Evolutionary conservation across 2,797 vertebrate genomes (phyloP).

Genomic region (Eptatretus atami): DNA sequence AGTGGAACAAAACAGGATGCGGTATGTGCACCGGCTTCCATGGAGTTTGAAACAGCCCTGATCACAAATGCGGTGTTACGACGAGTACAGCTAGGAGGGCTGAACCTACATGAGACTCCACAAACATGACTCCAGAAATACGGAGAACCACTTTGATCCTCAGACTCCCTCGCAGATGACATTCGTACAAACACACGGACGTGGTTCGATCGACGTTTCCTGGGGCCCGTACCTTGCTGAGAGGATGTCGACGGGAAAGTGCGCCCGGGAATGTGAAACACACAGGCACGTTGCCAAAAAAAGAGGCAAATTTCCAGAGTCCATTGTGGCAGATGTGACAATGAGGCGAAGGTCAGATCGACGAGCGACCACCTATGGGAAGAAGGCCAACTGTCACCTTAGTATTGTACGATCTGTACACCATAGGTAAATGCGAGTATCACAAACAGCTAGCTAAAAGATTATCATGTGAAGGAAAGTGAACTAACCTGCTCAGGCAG

Average conservation of each 20-base stretch:
- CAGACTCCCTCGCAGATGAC: background rate
- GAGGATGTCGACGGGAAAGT: conserved; percentile 82
- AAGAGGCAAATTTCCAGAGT: conserved; percentile 78
- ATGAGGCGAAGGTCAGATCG: conserved; percentile 87
- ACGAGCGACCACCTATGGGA: conserved; percentile 47
- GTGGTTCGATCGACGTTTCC: background rate
- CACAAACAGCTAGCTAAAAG: no score
- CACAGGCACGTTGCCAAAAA: conserved; percentile 90
- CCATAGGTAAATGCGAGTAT: no score
- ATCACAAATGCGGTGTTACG: background rate
- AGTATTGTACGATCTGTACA: no score
- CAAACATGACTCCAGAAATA: background rate
- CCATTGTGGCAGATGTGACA: conserved; percentile 92
- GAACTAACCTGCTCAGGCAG: no score
- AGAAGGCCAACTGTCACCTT: background rate
- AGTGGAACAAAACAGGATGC: no score
- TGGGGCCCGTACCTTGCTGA: conserved; percentile 44
- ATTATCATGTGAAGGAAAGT: no score
- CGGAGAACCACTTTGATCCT: background rate
- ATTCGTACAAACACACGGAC: background rate
- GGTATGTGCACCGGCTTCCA: background rate
- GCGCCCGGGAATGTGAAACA: conserved; percentile 84
- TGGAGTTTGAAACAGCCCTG: background rate
- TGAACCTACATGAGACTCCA: background rate
- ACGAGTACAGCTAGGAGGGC: background rate